Evolutionary conservation across 2,797 vertebrate species (phyloP).

Genomic region (Peromyscus attwateri): DNA sequence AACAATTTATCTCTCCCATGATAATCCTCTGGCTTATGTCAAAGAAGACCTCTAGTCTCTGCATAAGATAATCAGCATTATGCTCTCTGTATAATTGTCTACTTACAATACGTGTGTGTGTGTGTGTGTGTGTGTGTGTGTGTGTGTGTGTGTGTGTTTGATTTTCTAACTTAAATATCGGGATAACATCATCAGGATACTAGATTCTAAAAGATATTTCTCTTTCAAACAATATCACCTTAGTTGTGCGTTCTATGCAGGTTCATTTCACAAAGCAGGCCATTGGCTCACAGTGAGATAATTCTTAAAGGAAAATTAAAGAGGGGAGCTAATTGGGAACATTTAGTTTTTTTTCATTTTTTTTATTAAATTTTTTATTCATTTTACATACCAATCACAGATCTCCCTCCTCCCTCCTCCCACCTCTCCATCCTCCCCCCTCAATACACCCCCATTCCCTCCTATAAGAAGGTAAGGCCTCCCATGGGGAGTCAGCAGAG

Average conservation of each 20-base stretch:
- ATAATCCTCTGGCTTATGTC: background rate
- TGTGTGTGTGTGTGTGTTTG: background rate
- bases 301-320: conserved; percentile 1
- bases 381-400: no score
- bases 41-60: background rate
- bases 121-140: background rate
- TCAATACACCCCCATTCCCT: no score
- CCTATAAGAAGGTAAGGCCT: no score
- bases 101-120: background rate
- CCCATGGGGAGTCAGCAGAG: no score
- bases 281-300: background rate
- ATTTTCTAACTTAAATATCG: background rate
- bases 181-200: background rate
- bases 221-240: background rate
- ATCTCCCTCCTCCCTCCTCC: no score
- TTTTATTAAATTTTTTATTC: no score
- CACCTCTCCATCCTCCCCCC: no score
- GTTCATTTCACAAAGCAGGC: background rate
- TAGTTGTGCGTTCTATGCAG: background rate
- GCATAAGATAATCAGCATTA: background rate
- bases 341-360: background rate
- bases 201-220: background rate
- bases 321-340: background rate
- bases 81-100: background rate
- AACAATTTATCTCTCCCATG: background rate